These are phyloP conservation scores for Verasper variegatus DNA, from an alignment of 2,113 vertebrate species.

Conservation along the genomic window DNA sequence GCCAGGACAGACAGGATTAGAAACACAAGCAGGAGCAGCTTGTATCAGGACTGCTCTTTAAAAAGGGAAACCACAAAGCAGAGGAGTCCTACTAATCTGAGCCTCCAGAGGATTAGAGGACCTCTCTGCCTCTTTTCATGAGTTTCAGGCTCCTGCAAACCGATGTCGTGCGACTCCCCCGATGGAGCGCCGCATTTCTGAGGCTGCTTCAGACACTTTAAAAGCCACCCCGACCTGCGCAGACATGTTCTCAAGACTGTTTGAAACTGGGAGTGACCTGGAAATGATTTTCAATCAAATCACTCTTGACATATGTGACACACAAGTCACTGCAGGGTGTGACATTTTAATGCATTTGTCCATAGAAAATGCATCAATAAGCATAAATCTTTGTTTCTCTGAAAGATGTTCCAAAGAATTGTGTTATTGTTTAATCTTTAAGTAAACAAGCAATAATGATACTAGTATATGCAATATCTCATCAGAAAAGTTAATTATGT, in stretches of 20 bases:
- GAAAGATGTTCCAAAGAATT: not conserved
- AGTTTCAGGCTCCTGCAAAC: slow-evolving; percentile 52
- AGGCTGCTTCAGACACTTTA: slow-evolving; percentile 47
- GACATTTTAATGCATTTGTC: slow-evolving; percentile 4
- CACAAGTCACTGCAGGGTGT: slow-evolving; percentile 32
- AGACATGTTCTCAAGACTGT: slow-evolving; percentile 54
- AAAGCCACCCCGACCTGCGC: slow-evolving; percentile 60
- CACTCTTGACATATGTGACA: slow-evolving; percentile 28
- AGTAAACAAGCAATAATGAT: not conserved
- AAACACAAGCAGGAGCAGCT: slow-evolving; percentile 21
- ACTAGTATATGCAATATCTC: not conserved
- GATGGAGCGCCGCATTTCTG: slow-evolving; percentile 57
- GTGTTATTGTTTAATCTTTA: not conserved
- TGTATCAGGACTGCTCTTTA: slow-evolving; percentile 45
- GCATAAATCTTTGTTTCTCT: slow-evolving; percentile 2
- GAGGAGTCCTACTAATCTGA: slow-evolving; percentile 34
- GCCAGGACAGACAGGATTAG: slow-evolving; percentile 13
- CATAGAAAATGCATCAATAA: not conserved
- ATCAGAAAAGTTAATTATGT: too few relatives aligned
- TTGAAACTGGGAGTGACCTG: slow-evolving; percentile 57
- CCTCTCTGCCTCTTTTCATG: slow-evolving; percentile 7
- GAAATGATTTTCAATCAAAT: slow-evolving; percentile 62
- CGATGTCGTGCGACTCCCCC: slow-evolving; percentile 58
- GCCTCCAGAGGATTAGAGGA: slow-evolving; percentile 58
- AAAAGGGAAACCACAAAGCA: slow-evolving; percentile 42